Evolutionary conservation across 2,113 vertebrate species (phyloP), one percentile per base, ranked within the genome.

Genomic region (Rhynchomys soricoides): DNA sequence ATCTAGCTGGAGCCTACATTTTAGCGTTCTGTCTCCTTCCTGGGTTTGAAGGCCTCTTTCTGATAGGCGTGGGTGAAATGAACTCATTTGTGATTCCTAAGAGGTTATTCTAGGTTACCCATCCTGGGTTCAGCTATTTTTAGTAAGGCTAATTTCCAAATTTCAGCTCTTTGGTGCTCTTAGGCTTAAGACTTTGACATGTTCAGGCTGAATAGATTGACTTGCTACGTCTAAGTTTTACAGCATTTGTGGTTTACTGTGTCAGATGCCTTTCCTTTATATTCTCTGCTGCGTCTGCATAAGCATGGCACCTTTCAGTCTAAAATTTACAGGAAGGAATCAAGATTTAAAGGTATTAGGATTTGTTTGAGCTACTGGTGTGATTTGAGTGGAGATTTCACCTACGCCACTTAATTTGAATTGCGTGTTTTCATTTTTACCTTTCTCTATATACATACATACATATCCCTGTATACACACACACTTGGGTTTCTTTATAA

Each of bases 101-200:
- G 50, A 89, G 85, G 48, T 95, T 90, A 64, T 73, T 95, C 71
- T 90, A 74, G 59, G 40, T 86, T 92, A 91, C 78, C 90, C 71
- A 26, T 57, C 37, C 64, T 93, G 74, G 92, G 37, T 90, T 96
- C 57, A 85, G 40, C 31, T 93, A 93, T 71, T 9, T 94, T 74
- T 48, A 88, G 12, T 81, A 94, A 95, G 29, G 45, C n/a, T 62
- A 55, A 77, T n/a, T 89, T 73, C 59, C 52, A 74, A 50, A 78
- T 91, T 95, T 92, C 26, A 93, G 10, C 62, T 94, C 75, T 81
- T 81, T 96, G 59, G 40, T 94, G 16, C 45, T 57, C 13, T 86
- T 92, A 73, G 79, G 29, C 45, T n/a, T 90, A 45, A 87, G 34
- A 64, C 52, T 57, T 91, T 43, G 62, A 70, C 31, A 3, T 29